A percentile compares a stretch with the other conserved stretches of the same genome.
These are phyloP conservation scores for Silurus meridionalis DNA, from an alignment of 2,113 vertebrate genomes.

Conservation along the genomic window DNA sequence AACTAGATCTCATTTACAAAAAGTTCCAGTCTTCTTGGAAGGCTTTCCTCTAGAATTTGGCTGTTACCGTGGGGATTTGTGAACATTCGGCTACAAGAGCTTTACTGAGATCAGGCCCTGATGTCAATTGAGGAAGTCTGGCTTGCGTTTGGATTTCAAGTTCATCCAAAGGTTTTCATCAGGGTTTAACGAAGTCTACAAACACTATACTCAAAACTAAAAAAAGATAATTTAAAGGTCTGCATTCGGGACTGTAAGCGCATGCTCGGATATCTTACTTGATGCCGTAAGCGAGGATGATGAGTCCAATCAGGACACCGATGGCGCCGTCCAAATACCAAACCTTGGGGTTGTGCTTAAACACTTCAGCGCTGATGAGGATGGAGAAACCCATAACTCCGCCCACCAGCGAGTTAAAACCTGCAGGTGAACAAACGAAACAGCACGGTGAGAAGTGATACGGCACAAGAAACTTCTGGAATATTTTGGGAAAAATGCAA, in stretches of 20 bases:
- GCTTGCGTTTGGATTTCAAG: background rate
- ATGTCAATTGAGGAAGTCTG: background rate
- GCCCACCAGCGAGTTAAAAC: constrained; percentile 95
- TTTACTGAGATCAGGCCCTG: background rate
- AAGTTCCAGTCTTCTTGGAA: background rate
- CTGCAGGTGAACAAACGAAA: constrained; percentile 63
- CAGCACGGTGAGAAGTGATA: background rate
- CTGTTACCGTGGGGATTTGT: background rate
- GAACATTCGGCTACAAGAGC: background rate
- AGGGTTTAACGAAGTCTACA: too few species aligned
- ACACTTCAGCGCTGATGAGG: constrained; percentile 93
- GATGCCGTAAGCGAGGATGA: constrained; percentile 91
- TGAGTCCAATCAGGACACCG: constrained; percentile 92
- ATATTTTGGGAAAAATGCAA: too few species aligned
- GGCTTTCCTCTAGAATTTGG: background rate
- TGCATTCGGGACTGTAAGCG: background rate
- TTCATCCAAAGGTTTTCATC: background rate
- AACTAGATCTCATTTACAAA: background rate
- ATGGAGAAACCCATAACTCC: constrained; percentile 98
- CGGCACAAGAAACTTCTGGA: too few species aligned
- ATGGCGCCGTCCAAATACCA: constrained; percentile 94
- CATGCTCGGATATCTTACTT: constrained; percentile 78
- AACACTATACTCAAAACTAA: background rate
- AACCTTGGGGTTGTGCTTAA: constrained; percentile 86
- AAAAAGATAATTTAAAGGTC: too few species aligned